Evolutionary conservation across 2,888 invertebrate species (phyloP).

Genomic region (Phortica magna): DNA sequence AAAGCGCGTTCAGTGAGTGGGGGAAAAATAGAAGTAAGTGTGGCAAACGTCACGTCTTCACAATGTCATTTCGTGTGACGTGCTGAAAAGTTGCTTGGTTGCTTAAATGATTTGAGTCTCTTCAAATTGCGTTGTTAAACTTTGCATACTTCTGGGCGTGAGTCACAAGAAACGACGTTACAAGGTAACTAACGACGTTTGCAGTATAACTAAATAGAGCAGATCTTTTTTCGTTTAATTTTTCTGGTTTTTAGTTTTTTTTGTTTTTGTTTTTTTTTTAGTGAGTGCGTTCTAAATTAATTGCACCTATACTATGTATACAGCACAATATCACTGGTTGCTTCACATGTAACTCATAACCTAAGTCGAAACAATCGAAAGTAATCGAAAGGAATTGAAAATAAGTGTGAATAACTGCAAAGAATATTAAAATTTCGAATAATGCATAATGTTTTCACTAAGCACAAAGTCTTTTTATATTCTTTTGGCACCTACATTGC

Average conservation of each 20-base stretch:
- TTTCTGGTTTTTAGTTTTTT: conserved; percentile 1
- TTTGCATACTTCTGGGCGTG: neutral
- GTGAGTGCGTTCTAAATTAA: conserved; percentile 77
- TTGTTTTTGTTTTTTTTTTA: conserved; percentile 53
- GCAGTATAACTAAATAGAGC: conserved; percentile 16
- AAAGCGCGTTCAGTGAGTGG: conserved; percentile 58
- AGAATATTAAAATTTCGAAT: conserved; percentile 48
- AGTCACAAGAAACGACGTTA: conserved; percentile 4
- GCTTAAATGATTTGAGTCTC: neutral
- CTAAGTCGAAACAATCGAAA: conserved; percentile 68
- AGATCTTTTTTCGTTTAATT: neutral
- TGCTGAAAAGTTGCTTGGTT: neutral
- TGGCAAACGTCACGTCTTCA: conserved; percentile 9
- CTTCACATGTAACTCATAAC: conserved; percentile 71
- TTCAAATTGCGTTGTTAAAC: neutral
- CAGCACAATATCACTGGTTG: conserved; percentile 79
- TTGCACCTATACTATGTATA: conserved; percentile 79
- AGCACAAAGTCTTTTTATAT: conserved; percentile 36
- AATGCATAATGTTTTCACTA: conserved; percentile 53
- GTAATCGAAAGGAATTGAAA: conserved; percentile 47
- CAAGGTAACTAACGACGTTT: neutral
- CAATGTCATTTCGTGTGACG: neutral
- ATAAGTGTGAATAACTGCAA: conserved; percentile 47
- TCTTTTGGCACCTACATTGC: conserved; percentile 20
- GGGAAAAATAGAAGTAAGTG: neutral